phyloP scores from a whole-genome alignment of 37 sponge, comb jelly and placozoan genomes.

The Axinella damicornis region DNA sequence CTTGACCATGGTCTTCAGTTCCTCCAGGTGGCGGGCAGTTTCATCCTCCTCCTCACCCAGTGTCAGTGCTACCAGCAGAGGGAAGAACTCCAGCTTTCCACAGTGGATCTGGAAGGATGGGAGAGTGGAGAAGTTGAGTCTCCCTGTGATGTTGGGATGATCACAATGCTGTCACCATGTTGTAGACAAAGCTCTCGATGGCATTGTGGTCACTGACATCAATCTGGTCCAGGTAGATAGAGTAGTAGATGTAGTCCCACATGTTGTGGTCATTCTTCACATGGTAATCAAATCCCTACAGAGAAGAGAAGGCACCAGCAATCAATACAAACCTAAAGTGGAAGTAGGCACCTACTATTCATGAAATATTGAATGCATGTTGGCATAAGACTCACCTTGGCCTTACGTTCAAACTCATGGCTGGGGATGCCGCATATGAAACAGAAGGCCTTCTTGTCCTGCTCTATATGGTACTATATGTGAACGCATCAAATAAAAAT shows the following conservation, averaged over 20 bases:
- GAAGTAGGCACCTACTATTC: no score
- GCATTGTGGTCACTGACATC: constrained; percentile 74
- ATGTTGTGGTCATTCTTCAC: constrained; percentile 79
- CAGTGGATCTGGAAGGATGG: constrained; percentile 47
- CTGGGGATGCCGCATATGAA: constrained; percentile 69
- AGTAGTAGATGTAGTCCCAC: constrained; percentile 79
- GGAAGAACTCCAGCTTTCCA: constrained; percentile 62
- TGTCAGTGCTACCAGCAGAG: constrained; percentile 50
- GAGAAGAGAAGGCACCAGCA: neutral
- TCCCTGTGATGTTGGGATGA: no score
- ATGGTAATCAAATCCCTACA: constrained; percentile 70
- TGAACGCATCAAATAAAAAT: no score
- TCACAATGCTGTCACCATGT: constrained; percentile 28
- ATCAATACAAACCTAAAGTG: neutral
- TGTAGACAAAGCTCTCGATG: constrained; percentile 58
- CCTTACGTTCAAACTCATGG: constrained; percentile 76
- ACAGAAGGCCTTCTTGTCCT: constrained; percentile 60
- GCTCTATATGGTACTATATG: constrained; percentile 60
- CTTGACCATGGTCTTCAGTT: constrained; percentile 56
- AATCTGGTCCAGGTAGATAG: constrained; percentile 57
- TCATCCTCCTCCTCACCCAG: constrained; percentile 52
- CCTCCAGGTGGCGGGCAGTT: constrained; percentile 43
- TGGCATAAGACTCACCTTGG: constrained; percentile 40
- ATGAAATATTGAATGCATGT: no score
- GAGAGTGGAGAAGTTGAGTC: no score